phyloP scores from a whole-genome alignment of 2,797 vertebrate genomes.

The Catamblyrhynchus diadema region DNA sequence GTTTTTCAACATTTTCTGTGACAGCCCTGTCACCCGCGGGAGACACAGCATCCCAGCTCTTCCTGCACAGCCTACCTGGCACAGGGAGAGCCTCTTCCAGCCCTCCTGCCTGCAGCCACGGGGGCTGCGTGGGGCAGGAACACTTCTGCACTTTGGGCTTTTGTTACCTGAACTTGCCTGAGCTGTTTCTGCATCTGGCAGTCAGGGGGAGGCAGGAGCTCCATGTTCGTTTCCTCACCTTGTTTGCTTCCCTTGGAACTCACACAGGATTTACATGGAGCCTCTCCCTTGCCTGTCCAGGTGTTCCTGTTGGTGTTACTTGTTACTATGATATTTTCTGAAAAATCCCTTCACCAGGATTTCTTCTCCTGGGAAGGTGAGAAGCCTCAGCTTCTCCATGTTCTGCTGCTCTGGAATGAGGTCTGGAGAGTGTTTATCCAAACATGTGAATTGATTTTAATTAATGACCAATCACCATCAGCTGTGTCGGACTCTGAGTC shows the following conservation, averaged over 20 bases:
- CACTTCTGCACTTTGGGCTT: rapidly evolving
- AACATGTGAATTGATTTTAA: too few species aligned
- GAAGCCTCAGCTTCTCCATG: too few species aligned
- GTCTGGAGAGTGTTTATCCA: too few species aligned
- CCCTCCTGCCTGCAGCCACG: background rate
- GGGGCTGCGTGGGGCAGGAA: background rate
- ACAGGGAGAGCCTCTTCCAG: background rate
- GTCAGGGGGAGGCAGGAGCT: background rate
- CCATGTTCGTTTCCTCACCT: background rate
- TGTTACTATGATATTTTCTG: too few species aligned
- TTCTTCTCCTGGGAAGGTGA: too few species aligned
- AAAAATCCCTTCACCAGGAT: too few species aligned
- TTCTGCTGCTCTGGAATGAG: too few species aligned
- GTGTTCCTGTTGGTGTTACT: background rate
- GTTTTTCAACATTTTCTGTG: rapidly evolving
- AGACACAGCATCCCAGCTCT: rapidly evolving
- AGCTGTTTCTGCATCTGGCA: background rate
- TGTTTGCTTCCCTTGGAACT: background rate
- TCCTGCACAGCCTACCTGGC: background rate
- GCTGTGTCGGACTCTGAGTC: too few species aligned
- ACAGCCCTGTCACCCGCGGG: rapidly evolving
- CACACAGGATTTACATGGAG: background rate
- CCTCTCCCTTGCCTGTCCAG: background rate
- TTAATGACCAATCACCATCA: too few species aligned
- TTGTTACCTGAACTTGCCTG: background rate